Conservation (phyloP, 2,888 invertebrate genomes). For the Ormyrus rosae region DNA sequence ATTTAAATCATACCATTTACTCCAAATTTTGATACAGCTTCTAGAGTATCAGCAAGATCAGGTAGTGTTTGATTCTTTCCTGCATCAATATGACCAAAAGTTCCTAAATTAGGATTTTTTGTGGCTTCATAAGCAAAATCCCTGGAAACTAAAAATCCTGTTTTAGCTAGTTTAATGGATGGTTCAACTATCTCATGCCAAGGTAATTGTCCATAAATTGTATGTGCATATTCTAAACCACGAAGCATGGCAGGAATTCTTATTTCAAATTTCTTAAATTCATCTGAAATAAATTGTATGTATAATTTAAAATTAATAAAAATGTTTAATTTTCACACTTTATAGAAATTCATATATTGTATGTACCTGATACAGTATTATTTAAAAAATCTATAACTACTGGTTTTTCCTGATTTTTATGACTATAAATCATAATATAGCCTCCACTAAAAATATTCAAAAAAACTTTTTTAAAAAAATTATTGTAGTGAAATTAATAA, state of each 20-base stretch:
- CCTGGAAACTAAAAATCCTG: constrained; percentile 77
- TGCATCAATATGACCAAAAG: constrained; percentile 75
- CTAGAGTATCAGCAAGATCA: constrained; percentile 78
- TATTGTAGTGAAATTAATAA: not conserved
- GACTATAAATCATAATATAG: constrained; percentile 84
- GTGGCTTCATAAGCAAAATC: constrained; percentile 76
- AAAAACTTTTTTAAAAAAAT: not conserved
- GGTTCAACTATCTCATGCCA: constrained; percentile 81
- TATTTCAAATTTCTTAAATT: constrained; percentile 57
- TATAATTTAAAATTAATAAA: not conserved
- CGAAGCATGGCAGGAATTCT: constrained; percentile 79
- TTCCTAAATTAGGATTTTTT: constrained; percentile 71
- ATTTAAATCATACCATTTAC: constrained; percentile 66
- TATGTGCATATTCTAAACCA: constrained; percentile 79
- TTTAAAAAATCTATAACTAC: constrained; percentile 79
- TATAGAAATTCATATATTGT: not conserved
- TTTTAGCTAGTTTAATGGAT: constrained; percentile 78
- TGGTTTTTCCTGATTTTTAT: constrained; percentile 78
- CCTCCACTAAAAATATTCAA: constrained; percentile 80
- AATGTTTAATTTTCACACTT: not conserved
- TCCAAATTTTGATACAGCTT: constrained; percentile 75
- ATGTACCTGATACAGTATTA: constrained; percentile 66
- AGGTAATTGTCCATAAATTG: constrained; percentile 78
- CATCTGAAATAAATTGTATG: constrained; percentile 45
- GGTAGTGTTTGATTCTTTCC: constrained; percentile 76